Evolutionary conservation across 2,888 invertebrate genomes (phyloP).

Genomic region (Plutella xylostella): DNA sequence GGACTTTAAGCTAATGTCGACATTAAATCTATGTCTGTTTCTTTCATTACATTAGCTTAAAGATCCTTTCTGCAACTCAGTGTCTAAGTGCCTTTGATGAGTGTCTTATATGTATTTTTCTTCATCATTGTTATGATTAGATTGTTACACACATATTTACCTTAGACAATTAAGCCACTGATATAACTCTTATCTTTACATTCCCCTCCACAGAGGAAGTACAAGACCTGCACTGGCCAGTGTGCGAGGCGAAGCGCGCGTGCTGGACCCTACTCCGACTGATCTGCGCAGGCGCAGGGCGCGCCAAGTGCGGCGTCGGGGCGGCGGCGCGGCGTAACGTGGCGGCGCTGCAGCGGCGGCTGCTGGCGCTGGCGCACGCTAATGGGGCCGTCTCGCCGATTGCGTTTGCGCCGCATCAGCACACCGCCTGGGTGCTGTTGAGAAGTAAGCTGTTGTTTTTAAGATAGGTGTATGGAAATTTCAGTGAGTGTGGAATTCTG

Average conservation of each 20-base stretch:
- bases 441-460: slow-evolving; percentile 46
- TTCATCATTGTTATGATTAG: too few species aligned
- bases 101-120: too few species aligned
- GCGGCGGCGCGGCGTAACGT: slow-evolving; percentile 45
- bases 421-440: slow-evolving; percentile 49
- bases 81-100: too few species aligned
- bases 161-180: too few species aligned
- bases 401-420: slow-evolving; percentile 43
- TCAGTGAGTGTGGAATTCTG: too few species aligned
- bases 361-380: slow-evolving; percentile 49
- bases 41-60: too few species aligned
- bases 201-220: not conserved
- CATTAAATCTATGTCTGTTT: too few species aligned
- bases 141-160: too few species aligned
- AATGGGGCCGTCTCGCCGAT: slow-evolving; percentile 46
- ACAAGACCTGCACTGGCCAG: slow-evolving; percentile 37
- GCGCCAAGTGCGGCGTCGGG: slow-evolving; percentile 23
- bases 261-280: slow-evolving; percentile 43
- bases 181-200: too few species aligned
- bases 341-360: slow-evolving; percentile 47
- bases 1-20: too few species aligned
- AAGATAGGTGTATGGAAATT: too few species aligned
- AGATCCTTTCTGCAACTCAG: too few species aligned
- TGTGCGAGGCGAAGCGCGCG: slow-evolving; percentile 50
- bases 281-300: slow-evolving; percentile 36